Percentiles rank a stretch among this genome's conserved stretches.
These are phyloP conservation scores for Drosophila auraria DNA, from an alignment of 1,140 invertebrate species.

Conservation along the genomic window DNA sequence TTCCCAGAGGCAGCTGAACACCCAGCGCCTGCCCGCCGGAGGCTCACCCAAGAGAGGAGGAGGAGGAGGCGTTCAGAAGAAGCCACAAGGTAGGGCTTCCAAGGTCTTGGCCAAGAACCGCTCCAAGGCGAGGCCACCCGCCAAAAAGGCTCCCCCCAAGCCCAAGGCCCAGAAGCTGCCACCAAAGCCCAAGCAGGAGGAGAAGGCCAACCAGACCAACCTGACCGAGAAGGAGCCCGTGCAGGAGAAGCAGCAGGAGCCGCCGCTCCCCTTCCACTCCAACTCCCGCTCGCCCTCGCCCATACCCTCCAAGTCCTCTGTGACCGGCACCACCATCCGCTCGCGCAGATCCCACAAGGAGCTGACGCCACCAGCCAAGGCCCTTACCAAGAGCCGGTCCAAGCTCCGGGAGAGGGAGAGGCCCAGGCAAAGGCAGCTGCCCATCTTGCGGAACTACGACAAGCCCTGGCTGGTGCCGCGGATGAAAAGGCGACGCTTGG, in stretches of 20 bases:
- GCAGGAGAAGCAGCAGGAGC: too few relatives aligned
- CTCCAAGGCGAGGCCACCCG: too few relatives aligned
- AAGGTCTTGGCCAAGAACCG: too few relatives aligned
- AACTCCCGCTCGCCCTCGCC: background rate
- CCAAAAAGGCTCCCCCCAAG: too few relatives aligned
- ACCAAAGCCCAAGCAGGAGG: too few relatives aligned
- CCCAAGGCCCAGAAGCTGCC: too few relatives aligned
- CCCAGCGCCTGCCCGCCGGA: slow-evolving; percentile 10
- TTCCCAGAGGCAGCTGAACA: background rate
- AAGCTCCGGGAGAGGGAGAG: background rate
- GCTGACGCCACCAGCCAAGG: background rate
- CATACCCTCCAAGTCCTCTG: background rate
- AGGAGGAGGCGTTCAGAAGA: background rate
- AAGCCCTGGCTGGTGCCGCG: slow-evolving; percentile 29
- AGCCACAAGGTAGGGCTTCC: background rate
- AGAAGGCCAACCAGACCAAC: too few relatives aligned
- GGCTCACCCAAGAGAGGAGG: background rate
- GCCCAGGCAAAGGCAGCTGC: background rate
- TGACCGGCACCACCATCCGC: background rate
- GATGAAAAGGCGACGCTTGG: background rate
- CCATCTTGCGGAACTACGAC: slow-evolving; percentile 10
- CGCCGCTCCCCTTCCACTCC: too few relatives aligned
- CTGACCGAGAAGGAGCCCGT: too few relatives aligned
- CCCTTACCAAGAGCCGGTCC: background rate
- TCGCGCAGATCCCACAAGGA: too few relatives aligned